These are phyloP conservation scores for Bufo gargarizans DNA, from an alignment of 2,113 vertebrate genomes.

Conservation along the genomic window DNA sequence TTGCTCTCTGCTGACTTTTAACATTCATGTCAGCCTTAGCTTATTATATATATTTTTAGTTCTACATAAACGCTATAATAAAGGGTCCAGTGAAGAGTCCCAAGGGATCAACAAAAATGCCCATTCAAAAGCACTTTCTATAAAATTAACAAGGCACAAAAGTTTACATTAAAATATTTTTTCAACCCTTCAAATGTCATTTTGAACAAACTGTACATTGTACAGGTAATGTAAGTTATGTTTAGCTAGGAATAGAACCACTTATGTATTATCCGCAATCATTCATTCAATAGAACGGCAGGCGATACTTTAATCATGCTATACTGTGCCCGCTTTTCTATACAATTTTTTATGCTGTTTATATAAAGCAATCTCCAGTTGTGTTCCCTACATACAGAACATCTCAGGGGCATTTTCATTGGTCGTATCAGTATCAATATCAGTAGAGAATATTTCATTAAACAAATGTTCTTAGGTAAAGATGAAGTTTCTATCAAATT, in stretches of 20 bases:
- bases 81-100: not conserved
- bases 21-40: too few species aligned
- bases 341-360: not conserved
- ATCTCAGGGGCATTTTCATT: not conserved
- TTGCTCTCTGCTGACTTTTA: too few species aligned
- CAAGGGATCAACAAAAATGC: not conserved
- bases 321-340: not conserved
- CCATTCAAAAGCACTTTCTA: not conserved
- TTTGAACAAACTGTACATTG: not conserved
- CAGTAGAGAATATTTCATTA: too few species aligned
- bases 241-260: slow-evolving; percentile 1
- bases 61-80: too few species aligned
- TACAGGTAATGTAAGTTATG: not conserved
- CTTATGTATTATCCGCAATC: slow-evolving; percentile 3
- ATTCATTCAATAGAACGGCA: not conserved
- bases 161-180: not conserved
- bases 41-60: too few species aligned
- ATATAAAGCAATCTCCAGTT: not conserved
- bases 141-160: not conserved
- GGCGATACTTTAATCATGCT: not conserved
- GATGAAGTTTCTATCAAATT: too few species aligned
- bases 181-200: not conserved
- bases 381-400: not conserved
- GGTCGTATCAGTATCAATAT: not conserved
- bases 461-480: too few species aligned